These are phyloP conservation scores for Cacatua alba DNA, from an alignment of 2,113 vertebrate genomes.

Conservation along the genomic window DNA sequence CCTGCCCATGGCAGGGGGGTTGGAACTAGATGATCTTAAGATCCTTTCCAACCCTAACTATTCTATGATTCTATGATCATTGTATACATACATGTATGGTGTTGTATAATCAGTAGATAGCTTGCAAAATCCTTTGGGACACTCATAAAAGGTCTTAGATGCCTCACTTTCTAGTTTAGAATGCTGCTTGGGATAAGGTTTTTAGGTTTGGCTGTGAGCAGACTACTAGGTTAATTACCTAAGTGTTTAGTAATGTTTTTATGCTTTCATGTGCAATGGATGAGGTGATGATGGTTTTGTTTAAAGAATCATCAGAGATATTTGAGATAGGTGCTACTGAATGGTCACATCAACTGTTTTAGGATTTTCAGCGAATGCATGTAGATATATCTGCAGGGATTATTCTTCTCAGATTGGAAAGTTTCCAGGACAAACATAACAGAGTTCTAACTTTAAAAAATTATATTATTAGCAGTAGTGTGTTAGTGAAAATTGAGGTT, in stretches of 20 bases:
- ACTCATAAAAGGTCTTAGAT: background rate
- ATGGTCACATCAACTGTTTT: background rate
- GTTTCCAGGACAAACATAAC: background rate
- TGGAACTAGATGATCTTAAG: no score
- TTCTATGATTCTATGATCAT: no score
- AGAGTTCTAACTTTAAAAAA: background rate
- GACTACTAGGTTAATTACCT: background rate
- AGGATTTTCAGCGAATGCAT: background rate
- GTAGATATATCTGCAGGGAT: background rate
- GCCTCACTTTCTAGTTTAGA: background rate
- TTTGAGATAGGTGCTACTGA: background rate
- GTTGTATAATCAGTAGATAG: background rate
- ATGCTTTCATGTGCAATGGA: background rate
- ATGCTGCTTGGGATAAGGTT: background rate
- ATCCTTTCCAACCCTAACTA: no score
- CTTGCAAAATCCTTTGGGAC: background rate
- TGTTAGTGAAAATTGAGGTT: background rate
- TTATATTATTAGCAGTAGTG: background rate
- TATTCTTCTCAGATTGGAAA: background rate
- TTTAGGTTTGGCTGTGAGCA: background rate
- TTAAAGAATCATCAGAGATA: background rate
- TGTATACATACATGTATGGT: rapidly evolving
- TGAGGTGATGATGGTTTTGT: background rate
- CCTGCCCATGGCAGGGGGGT: no score
- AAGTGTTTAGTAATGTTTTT: background rate